Evolutionary conservation across 2,888 invertebrate species (phyloP).

Genomic region (Luperina testacea): DNA sequence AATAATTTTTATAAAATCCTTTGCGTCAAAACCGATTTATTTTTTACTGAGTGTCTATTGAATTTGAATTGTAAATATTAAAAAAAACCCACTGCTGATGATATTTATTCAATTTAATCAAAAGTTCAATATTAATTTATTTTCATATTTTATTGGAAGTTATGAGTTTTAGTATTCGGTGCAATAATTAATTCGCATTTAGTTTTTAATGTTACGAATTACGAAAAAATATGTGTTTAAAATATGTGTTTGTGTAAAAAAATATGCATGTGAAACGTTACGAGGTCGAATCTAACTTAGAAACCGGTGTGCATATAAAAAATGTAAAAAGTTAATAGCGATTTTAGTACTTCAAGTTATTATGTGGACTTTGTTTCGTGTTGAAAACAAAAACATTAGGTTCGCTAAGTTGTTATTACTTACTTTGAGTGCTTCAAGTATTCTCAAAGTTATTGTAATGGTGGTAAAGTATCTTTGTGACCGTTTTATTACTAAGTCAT

Average conservation of each 20-base stretch:
- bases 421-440: slow-evolving; percentile 14
- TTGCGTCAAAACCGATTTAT: background rate
- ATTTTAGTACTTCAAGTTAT: slow-evolving; percentile 9
- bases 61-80: slow-evolving; percentile 1
- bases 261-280: slow-evolving; percentile 7
- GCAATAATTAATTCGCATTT: background rate
- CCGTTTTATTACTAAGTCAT: slow-evolving; percentile 10
- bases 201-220: slow-evolving; percentile 18
- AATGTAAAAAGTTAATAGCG: background rate
- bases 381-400: slow-evolving; percentile 43
- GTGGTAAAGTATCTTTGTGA: slow-evolving; percentile 5
- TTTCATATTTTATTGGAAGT: background rate
- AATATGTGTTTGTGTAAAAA: background rate
- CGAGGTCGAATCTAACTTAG: slow-evolving; percentile 23
- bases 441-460: slow-evolving; percentile 31
- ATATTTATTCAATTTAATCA: slow-evolving; percentile 10
- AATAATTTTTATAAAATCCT: background rate
- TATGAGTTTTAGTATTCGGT: background rate
- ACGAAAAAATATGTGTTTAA: background rate
- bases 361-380: slow-evolving; percentile 4
- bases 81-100: background rate
- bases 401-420: slow-evolving; percentile 10
- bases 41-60: background rate
- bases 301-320: slow-evolving; percentile 11
- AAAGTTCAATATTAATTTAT: background rate